Percentiles rank a stretch among this genome's conserved stretches.
These are phyloP conservation scores for Achroia grisella DNA, from an alignment of 1,140 invertebrate genomes.

Conservation along the genomic window DNA sequence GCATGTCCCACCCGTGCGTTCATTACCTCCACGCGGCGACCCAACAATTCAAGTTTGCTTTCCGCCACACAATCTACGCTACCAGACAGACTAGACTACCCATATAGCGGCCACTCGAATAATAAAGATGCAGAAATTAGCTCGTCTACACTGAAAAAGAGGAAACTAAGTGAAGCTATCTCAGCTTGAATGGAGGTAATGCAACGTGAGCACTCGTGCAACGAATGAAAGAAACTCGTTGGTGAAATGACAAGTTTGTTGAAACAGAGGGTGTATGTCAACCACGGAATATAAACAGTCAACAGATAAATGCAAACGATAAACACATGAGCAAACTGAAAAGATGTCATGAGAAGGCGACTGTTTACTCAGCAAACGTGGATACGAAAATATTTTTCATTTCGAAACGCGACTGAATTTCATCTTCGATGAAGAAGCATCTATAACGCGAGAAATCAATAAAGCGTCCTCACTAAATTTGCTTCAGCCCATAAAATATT, in stretches of 20 bases:
- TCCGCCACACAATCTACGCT: conserved; percentile 67
- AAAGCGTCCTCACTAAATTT: conserved; percentile 57
- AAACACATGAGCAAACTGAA: conserved; percentile 64
- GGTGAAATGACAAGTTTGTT: conserved; percentile 48
- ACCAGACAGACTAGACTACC: conserved; percentile 56
- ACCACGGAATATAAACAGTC: conserved; percentile 71
- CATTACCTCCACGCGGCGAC: conserved; percentile 66
- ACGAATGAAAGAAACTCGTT: conserved; percentile 68
- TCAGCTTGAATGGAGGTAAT: conserved; percentile 67
- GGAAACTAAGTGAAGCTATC: conserved; percentile 73
- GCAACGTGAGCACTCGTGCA: conserved; percentile 57
- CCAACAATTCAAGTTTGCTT: conserved; percentile 72
- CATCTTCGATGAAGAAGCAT: conserved; percentile 1
- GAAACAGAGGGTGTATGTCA: conserved; percentile 69
- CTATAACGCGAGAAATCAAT: conserved; percentile 39
- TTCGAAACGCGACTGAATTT: conserved; percentile 4
- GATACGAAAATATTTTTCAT: conserved; percentile 9
- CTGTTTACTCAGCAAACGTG: conserved; percentile 38
- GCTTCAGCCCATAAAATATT: conserved; percentile 67
- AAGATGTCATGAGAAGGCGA: conserved; percentile 43
- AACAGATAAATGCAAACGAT: conserved; percentile 72
- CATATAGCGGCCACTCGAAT: conserved; percentile 66
- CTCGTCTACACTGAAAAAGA: conserved; percentile 63
- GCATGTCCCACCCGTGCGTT: conserved; percentile 64
- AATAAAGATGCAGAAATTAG: conserved; percentile 73